Base-by-base conservation (phyloP, 2,797 vertebrate genomes). In the Pteropus rufus region DNA sequence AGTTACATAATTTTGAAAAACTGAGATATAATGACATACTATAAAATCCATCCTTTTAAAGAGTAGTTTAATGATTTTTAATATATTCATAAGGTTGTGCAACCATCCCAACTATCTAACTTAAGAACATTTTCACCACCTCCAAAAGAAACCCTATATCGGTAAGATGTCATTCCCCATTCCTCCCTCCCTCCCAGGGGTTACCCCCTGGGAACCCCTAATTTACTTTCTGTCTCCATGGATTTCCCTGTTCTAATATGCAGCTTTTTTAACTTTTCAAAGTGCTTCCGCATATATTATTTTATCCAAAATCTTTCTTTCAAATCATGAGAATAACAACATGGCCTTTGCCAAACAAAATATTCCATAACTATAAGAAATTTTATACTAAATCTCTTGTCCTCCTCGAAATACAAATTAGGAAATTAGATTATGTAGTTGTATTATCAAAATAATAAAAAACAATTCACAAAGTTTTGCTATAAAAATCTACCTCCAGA, bases 401-500 rank as follows among this genome's bases (percentile, higher is more conserved):
- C 8, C 39, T 31, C 10, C 41, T 81, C 36, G n/a, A 89, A 82
- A 89, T 41, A 16, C 41, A 88, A 72, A 84, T 49, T 64, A n/a
- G 92, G 26, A 81, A 85, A 80, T 67, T 49, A 82, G 23, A 7
- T 80, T 62, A 46, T 52, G 18, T 2, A 11, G 44, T 2, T 69
- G 7, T 46, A 67, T 29, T 75, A 89, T 21, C 31, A 52, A 93
- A 93, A 60, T 36, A 92, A n/a, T 39, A 75, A 93, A 76, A 46
- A 89, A 56, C 1, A 49, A 81, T 7, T 54, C 16, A 29, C 2
- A 9, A 5, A 34, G 34, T 77, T 69, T 49, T 90, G 39, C 0
- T 77, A 24, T 31, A 65, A 70, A 56, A 52, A 92, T 97, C 96
- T 95, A 99, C 99, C 99, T 99, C 99, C 93, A 99, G 99, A 15